Base-by-base conservation (phyloP, 2,797 vertebrate genomes). In the Oreochromis grahami region DNA sequence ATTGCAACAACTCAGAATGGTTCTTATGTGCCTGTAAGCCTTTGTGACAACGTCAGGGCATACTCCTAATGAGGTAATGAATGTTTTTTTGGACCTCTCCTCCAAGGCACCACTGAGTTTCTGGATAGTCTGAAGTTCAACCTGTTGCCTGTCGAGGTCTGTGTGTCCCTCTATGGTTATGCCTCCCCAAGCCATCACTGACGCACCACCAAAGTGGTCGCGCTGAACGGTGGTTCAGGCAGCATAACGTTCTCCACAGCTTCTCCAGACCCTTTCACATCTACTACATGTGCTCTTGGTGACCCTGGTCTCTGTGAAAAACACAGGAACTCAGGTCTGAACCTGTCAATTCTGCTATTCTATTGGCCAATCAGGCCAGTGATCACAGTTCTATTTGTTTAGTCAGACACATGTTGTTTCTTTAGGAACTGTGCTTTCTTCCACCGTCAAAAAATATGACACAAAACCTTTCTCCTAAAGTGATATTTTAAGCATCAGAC, bases 201-300 rank as follows among this genome's bases (percentile, higher is more conserved):
- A 60, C 5, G 1, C 26, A 10, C 29, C 14, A 58, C 55, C 55
- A 58, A 58, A 58, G 26, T 58, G 26, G 55, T 58, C 55, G 6
- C 1, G 1, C 55, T 32, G 26, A 2, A 32, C 0, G 5, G 17
- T 58, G 55, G 26, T 58, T 58, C 55, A 58, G 55, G 0, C 55
- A 58, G 55, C 55, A 17, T 58, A 58, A 56, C 55, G 9, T 56
- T 29, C 55, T 53, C 53, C 26, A 32, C 55, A 58, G 55, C 51
- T 58, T 0, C 29, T 58, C 56, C 29, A 60, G 56, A 60, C 29
- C 29, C 56, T 34, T 60, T 11, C 29, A 60, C 56, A 60, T 60
- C 56, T 34, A 60, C 56, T 34, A 60, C 56, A 60, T 19, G 29
- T 34, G 56, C 15, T 34, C 29, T 2, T 7, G 56, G 29, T 19